phyloP scores from a whole-genome alignment of 2,888 invertebrate species.

The Drosophila paranaensis region DNA sequence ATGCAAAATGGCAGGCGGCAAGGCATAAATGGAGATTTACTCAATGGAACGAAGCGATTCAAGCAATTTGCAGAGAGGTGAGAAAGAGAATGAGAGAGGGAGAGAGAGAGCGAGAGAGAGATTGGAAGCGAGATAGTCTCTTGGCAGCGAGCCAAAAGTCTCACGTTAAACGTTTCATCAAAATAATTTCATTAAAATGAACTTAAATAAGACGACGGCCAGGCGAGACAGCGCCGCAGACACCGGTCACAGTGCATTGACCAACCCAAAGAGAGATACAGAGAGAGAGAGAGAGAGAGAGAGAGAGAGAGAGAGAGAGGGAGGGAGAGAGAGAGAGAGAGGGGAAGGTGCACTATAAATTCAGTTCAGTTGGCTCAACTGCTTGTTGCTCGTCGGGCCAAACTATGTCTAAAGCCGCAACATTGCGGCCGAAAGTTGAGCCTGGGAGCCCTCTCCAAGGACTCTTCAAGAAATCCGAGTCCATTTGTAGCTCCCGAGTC shows the following conservation, averaged over 20 bases:
- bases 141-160: conserved; percentile 24
- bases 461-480: conserved; percentile 4
- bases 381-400: conserved; percentile 7
- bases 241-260: conserved; percentile 16
- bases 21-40: conserved; percentile 30
- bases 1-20: conserved; percentile 18
- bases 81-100: no score
- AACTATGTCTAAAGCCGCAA: conserved; percentile 6
- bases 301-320: not conserved
- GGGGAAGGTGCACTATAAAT: not conserved
- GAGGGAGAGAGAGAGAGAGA: not conserved
- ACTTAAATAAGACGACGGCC: conserved; percentile 15
- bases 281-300: not conserved
- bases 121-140: not conserved
- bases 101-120: not conserved
- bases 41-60: conserved; percentile 14
- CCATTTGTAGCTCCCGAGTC: conserved; percentile 3
- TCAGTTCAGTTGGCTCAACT: conserved; percentile 1
- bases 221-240: conserved; percentile 15
- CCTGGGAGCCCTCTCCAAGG: conserved; percentile 3
- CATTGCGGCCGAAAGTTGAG: conserved; percentile 5
- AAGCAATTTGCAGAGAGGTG: conserved; percentile 12
- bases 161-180: conserved; percentile 30
- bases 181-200: conserved; percentile 37
- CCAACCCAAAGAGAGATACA: conserved; percentile 2